Percentiles rank a stretch among this genome's conserved stretches.
phyloP scores from a whole-genome alignment of 2,113 vertebrate genomes.

The Nothobranchius furzeri region DNA sequence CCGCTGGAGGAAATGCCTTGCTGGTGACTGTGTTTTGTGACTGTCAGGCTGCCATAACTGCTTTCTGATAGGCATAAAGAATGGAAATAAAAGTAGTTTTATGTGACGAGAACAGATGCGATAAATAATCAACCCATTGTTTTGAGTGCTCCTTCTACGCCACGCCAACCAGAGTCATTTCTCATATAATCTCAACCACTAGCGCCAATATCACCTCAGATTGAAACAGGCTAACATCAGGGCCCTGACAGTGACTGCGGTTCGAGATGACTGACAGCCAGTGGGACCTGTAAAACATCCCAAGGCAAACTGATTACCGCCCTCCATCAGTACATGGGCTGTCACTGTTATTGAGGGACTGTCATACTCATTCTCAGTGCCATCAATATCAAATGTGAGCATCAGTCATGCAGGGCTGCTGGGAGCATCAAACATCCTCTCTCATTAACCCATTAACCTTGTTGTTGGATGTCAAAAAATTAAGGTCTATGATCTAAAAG shows the following conservation, averaged over 20 bases:
- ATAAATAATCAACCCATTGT: background rate
- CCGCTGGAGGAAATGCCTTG: constrained; percentile 6
- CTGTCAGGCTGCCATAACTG: constrained; percentile 10
- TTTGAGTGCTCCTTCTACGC: constrained; percentile 19
- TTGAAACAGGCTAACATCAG: constrained; percentile 41
- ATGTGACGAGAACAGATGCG: constrained; percentile 1
- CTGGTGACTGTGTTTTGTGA: constrained; percentile 4
- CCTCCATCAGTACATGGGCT: constrained; percentile 62
- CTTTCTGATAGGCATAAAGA: constrained; percentile 31
- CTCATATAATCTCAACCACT: constrained; percentile 40
- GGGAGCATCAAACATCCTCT: constrained; percentile 61
- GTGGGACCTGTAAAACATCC: constrained; percentile 69
- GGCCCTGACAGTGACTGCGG: constrained; percentile 22
- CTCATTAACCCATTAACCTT: constrained; percentile 71
- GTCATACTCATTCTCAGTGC: constrained; percentile 60
- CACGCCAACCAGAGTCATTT: constrained; percentile 30
- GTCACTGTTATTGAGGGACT: constrained; percentile 70
- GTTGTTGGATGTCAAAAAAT: constrained; percentile 73
- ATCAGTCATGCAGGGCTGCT: constrained; percentile 67
- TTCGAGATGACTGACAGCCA: constrained; percentile 64
- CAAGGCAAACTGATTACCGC: constrained; percentile 60
- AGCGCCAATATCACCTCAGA: constrained; percentile 13
- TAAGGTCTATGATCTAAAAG: constrained; percentile 52
- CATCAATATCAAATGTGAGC: constrained; percentile 70
- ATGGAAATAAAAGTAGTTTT: constrained; percentile 29